phyloP scores from a whole-genome alignment of 2,888 invertebrate species.

The Diarsia dahlii region DNA sequence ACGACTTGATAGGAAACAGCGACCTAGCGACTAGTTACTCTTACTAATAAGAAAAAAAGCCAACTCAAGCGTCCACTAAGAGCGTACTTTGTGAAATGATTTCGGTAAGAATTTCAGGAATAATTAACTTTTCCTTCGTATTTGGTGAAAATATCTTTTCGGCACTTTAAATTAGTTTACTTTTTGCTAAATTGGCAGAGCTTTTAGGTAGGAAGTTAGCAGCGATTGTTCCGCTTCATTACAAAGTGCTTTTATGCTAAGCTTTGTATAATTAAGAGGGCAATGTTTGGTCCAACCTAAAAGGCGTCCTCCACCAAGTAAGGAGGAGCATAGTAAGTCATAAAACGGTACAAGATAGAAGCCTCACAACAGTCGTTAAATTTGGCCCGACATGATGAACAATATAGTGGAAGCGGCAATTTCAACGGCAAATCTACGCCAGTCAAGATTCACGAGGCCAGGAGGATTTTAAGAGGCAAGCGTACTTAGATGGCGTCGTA shows the following conservation, averaged over 20 bases:
- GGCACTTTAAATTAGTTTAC: conserved; percentile 36
- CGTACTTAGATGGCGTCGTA: conserved; percentile 72
- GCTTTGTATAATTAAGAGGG: conserved; percentile 24
- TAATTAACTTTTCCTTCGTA: conserved; percentile 57
- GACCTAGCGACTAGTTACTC: conserved; percentile 53
- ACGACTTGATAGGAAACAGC: conserved; percentile 63
- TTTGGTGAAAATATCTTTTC: conserved; percentile 37
- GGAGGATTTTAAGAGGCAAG: conserved; percentile 69
- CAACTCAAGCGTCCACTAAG: conserved; percentile 47
- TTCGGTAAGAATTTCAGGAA: conserved; percentile 38
- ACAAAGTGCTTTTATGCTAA: conserved; percentile 11
- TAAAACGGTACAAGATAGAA: conserved; percentile 52
- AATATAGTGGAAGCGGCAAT: conserved; percentile 63
- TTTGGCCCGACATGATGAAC: conserved; percentile 59
- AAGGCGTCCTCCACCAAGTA: conserved; percentile 7
- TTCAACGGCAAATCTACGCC: conserved; percentile 52
- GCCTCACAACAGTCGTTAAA: conserved; percentile 55
- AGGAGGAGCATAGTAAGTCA: conserved; percentile 15
- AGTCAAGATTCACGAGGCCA: conserved; percentile 60
- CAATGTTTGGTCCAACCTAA: conserved; percentile 31
- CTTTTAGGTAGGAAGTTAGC: conserved; percentile 17
- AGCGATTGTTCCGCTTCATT: conserved; percentile 21
- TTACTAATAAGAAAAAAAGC: conserved; percentile 62
- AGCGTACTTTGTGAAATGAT: conserved; percentile 55
- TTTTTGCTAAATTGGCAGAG: conserved; percentile 49